A percentile compares a stretch with the other conserved stretches of the same genome.
phyloP scores from a whole-genome alignment of 2,888 invertebrate species.

The Apantesis nais region DNA sequence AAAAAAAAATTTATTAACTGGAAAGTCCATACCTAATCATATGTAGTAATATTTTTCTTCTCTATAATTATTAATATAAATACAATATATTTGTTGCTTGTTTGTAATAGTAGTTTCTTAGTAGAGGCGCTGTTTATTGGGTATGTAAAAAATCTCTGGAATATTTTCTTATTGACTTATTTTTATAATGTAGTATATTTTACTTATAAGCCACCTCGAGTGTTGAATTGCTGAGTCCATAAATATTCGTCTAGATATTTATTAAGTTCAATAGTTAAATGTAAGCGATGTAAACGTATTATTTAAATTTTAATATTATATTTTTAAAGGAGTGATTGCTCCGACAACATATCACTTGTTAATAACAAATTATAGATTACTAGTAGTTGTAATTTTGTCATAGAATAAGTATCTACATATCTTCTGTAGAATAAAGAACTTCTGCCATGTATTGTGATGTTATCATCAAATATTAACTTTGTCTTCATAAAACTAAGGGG shows the following conservation, averaged over 20 bases:
- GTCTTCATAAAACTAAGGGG: constrained; percentile 58
- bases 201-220: constrained; percentile 80
- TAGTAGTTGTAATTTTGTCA: constrained; percentile 77
- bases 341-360: constrained; percentile 85
- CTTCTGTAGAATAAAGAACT: constrained; percentile 58
- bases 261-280: constrained; percentile 68
- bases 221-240: constrained; percentile 80
- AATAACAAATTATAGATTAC: constrained; percentile 81
- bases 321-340: constrained; percentile 78
- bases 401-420: constrained; percentile 59
- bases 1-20: background rate
- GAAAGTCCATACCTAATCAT: background rate
- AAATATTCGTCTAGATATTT: constrained; percentile 62
- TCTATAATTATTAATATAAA: background rate
- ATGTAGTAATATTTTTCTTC: background rate
- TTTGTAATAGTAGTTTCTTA: constrained; percentile 32
- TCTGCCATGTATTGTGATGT: constrained; percentile 57
- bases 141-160: constrained; percentile 57
- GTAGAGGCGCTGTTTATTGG: constrained; percentile 48
- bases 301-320: constrained; percentile 74
- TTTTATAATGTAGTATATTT: constrained; percentile 73
- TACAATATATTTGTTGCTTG: background rate
- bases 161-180: constrained; percentile 74
- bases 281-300: constrained; percentile 69
- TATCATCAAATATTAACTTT: constrained; percentile 51